Evolutionary conservation across 2,797 vertebrate genomes (phyloP).

Genomic region (Lagorchestes hirsutus): DNA sequence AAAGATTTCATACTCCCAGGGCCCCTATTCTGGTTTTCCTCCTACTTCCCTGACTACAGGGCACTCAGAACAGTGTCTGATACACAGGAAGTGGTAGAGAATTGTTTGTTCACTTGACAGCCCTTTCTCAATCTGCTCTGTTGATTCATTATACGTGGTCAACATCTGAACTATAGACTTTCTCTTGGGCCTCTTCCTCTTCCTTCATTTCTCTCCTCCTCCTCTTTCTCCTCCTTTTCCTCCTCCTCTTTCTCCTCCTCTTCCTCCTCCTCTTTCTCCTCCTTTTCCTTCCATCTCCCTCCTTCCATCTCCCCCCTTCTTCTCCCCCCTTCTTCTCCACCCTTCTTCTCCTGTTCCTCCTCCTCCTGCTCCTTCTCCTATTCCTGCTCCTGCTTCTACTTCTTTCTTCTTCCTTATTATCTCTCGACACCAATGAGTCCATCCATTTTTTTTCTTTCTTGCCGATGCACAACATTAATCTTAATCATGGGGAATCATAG

Average conservation of each 20-base stretch:
- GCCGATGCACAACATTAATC: neutral
- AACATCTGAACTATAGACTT: neutral
- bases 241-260: accelerated
- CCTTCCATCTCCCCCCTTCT: no score
- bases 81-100: neutral
- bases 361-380: no score
- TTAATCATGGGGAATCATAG: neutral
- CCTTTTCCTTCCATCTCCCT: accelerated
- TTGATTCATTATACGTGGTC: neutral
- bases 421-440: no score
- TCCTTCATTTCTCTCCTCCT: accelerated
- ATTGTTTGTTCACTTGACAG: neutral
- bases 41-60: neutral
- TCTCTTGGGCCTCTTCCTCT: neutral
- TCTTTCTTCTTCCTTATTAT: no score
- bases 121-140: neutral
- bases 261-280: accelerated
- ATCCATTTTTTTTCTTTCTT: neutral
- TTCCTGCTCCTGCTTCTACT: no score
- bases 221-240: accelerated
- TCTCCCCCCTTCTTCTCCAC: no score
- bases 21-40: neutral
- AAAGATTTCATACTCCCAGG: neutral
- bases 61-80: neutral
- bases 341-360: no score